Conservation (phyloP, 2,888 invertebrate genomes). For the Oxytorus armatus region DNA sequence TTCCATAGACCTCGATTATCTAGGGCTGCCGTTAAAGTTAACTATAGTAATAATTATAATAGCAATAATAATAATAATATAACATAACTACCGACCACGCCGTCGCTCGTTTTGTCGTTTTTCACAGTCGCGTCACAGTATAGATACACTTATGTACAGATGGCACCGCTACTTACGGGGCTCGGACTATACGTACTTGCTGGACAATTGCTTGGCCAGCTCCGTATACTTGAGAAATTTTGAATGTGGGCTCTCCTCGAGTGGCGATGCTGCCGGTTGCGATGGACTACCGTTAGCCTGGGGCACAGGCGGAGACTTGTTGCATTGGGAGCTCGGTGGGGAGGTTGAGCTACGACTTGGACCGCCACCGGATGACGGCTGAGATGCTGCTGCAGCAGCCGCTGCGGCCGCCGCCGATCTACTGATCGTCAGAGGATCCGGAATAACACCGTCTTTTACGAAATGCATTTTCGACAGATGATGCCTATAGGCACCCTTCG, state of each 20-base stretch:
- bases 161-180: slow-evolving; percentile 85
- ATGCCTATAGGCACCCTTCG: slow-evolving; percentile 98
- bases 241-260: slow-evolving; percentile 96
- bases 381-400: slow-evolving; percentile 81
- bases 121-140: slow-evolving; percentile 81
- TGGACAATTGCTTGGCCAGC: slow-evolving; percentile 98
- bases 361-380: slow-evolving; percentile 81
- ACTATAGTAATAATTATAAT: slow-evolving; percentile 52
- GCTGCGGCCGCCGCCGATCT: slow-evolving; percentile 86
- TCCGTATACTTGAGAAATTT: slow-evolving; percentile 99
- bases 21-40: slow-evolving; percentile 50
- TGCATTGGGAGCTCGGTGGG: slow-evolving; percentile 86
- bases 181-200: slow-evolving; percentile 94
- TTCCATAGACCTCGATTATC: slow-evolving; percentile 46
- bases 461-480: slow-evolving; percentile 98
- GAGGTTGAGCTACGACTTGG: slow-evolving; percentile 80
- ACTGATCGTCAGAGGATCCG: slow-evolving; percentile 88
- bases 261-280: slow-evolving; percentile 85
- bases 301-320: slow-evolving; percentile 85
- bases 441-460: slow-evolving; percentile 95
- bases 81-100: slow-evolving; percentile 67
- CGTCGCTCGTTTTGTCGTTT: slow-evolving; percentile 56
- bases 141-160: slow-evolving; percentile 84
- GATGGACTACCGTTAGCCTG: slow-evolving; percentile 84
- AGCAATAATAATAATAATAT: slow-evolving; percentile 54